Evolutionary conservation across 2,113 vertebrate species (phyloP).

Genomic region (Peucedramus taeniatus): DNA sequence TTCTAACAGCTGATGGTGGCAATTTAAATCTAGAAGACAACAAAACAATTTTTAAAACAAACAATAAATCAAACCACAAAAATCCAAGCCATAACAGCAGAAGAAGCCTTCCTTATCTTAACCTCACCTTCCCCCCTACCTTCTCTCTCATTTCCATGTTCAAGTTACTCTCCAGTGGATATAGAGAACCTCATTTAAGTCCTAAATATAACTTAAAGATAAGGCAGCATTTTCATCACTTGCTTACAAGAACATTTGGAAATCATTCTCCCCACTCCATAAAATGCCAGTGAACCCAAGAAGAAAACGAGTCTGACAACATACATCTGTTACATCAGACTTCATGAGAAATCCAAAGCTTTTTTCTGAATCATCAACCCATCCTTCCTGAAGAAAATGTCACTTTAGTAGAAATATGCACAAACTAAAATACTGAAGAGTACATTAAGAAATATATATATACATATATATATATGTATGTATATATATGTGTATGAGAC

Average conservation of each 20-base stretch:
- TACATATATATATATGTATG: not conserved
- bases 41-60: not conserved
- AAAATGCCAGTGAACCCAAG: not conserved
- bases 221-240: not conserved
- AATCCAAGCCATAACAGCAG: not conserved
- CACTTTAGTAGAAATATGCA: not conserved
- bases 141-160: not conserved
- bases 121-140: not conserved
- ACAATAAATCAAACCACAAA: not conserved
- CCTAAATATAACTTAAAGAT: not conserved
- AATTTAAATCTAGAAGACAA: not conserved
- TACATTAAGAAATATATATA: not conserved
- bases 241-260: not conserved
- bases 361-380: not conserved
- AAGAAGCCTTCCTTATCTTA: not conserved
- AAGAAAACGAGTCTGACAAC: not conserved
- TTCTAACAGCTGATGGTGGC: not conserved
- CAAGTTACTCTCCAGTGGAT: not conserved
- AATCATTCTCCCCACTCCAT: not conserved
- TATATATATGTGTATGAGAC: not conserved
- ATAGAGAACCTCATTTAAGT: not conserved
- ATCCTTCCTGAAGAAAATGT: not conserved
- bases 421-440: not conserved
- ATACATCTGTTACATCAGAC: not conserved
- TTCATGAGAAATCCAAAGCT: not conserved